Evolutionary conservation across 2,113 vertebrate species (phyloP), one percentile per base, ranked within the genome.

Genomic region (Macroglossus sobrinus): DNA sequence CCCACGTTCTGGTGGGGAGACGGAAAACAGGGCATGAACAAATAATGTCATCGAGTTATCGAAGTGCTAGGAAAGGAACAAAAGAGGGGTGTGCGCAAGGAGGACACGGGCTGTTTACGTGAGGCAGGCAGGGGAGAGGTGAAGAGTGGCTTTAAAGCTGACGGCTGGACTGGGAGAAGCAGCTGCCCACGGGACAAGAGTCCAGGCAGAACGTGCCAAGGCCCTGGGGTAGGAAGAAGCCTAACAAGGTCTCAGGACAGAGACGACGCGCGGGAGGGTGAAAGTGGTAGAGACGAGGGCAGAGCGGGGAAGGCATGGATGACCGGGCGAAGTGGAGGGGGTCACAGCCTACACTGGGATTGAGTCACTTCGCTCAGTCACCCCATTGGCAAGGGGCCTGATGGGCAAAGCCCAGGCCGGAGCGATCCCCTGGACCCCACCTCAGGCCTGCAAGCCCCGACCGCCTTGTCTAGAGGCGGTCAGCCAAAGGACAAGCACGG

Each of bases 401-500:
- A 57, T 18, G 22, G 40, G 26, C 63, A 43, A 85, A 72, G 40
- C 61, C 53, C 53, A n/a, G 2, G 4, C 63, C 55, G 57, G 19
- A 88, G 45, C n/a, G 43, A 80, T n/a, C 28, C 7, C 63, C 38
- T 22, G 64, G 21, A 26, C 43, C 13, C 59, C 47, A 55, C 38
- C 13, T 40, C 21, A 35, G 68, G 66, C 50, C 43, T 28, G 4
- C 33, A 45, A 53, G 64, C 10, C 24, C 19, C 75, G 24, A 22
- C 33, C n/a, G 79, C 82, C 35, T 11, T 68, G 40, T 72, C 50
- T 28, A 50, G 35, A 72, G 33, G 26, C 86, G 84, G 82, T 92
- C 95, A 92, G 88, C 97, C 93, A 94, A 86, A 84, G 74, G 91
- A 63, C 91, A 94, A 69, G 45, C 63, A 47, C 71, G 45, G 47